Percentiles rank a stretch among this genome's conserved stretches.
Evolutionary conservation across 2,113 vertebrate species (phyloP).

Genomic region (Odontophorus gujanensis): DNA sequence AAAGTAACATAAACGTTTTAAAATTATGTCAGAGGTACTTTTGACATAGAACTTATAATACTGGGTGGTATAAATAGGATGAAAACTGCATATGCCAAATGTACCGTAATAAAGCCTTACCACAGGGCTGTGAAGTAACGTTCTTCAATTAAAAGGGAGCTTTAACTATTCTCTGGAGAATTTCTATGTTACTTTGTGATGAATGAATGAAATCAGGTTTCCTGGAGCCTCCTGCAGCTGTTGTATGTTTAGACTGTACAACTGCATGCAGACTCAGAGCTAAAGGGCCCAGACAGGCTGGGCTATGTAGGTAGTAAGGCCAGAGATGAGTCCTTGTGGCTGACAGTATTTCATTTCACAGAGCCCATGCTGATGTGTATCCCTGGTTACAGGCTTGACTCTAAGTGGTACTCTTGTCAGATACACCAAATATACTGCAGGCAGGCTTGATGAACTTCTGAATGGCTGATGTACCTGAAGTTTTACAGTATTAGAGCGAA

Average conservation of each 20-base stretch:
- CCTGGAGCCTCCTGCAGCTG: background rate
- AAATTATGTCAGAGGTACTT: slow-evolving; percentile 20
- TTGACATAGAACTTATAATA: background rate
- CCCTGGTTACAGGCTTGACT: background rate
- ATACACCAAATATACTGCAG: background rate
- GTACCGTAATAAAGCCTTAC: slow-evolving; percentile 12
- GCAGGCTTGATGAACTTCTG: background rate
- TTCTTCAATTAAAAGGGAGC: background rate
- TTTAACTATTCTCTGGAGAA: background rate
- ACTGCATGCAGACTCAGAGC: background rate
- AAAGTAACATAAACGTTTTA: background rate
- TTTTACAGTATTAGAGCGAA: slow-evolving; percentile 6
- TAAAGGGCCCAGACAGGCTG: background rate
- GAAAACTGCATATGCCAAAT: background rate
- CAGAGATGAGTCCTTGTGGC: background rate
- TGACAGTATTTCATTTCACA: background rate
- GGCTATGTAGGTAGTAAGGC: background rate
- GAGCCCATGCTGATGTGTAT: background rate
- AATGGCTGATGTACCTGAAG: background rate
- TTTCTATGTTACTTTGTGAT: background rate
- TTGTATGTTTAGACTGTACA: background rate
- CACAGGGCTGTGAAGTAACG: background rate
- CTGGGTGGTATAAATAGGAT: background rate
- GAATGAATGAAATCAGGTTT: background rate
- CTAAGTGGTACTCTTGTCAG: background rate